Conservation (phyloP, 2,113 vertebrate species). For the Todiramphus chloris region DNA sequence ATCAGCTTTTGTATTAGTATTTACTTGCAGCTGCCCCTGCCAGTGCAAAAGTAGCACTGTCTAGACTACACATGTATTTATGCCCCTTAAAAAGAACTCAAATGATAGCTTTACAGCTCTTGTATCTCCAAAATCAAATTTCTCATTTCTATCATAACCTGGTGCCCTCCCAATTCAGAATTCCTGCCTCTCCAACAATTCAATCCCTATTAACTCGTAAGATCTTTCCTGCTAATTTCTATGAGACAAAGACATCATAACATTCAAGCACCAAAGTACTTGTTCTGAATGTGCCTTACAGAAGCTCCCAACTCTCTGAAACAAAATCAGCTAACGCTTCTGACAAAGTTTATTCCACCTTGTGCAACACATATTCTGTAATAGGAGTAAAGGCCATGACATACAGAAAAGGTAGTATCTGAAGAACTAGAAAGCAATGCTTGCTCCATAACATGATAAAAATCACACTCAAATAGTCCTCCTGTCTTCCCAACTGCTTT, state of each 20-base stretch:
- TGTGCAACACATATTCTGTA: not conserved
- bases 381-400: not conserved
- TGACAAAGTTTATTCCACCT: not conserved
- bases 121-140: not conserved
- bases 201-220: not conserved
- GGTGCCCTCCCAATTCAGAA: not conserved
- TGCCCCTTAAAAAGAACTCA: not conserved
- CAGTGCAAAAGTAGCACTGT: not conserved
- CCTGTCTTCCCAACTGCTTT: not conserved
- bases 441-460: not conserved
- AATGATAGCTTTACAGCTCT: not conserved
- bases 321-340: not conserved
- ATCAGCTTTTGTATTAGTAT: not conserved
- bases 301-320: not conserved
- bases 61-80: not conserved
- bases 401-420: not conserved
- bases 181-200: not conserved
- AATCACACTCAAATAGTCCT: not conserved
- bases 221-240: not conserved
- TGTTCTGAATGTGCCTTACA: not conserved
- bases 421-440: not conserved
- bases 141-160: not conserved
- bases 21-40: constrained; percentile 25
- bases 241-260: not conserved
- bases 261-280: not conserved